Percentiles rank a stretch among this genome's conserved stretches.
Conservation (phyloP, 2,797 vertebrate species). For the Sebastes hubbsi region DNA sequence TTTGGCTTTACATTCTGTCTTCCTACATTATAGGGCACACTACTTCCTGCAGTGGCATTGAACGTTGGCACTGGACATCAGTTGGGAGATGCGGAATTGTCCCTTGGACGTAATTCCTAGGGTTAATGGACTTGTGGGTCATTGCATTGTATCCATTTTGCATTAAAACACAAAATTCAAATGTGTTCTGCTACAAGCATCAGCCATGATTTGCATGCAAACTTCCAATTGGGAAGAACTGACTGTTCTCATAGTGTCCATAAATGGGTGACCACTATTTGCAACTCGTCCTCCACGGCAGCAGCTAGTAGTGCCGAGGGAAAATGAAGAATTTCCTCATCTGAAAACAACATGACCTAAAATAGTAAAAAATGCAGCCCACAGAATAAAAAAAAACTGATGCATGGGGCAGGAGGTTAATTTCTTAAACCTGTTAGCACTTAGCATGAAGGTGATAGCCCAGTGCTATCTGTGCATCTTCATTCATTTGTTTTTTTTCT, state of each 20-base stretch:
- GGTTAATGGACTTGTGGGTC: neutral
- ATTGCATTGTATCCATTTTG: neutral
- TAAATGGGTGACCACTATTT: slow-evolving; percentile 31
- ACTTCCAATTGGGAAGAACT: slow-evolving; percentile 18
- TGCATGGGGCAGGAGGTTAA: neutral
- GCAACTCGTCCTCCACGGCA: slow-evolving; percentile 7
- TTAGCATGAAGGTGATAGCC: slow-evolving; percentile 13
- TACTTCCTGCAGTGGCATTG: neutral
- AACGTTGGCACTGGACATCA: neutral
- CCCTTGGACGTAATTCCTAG: neutral
- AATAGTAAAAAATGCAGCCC: neutral
- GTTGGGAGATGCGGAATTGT: neutral
- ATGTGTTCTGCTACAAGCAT: slow-evolving; percentile 7
- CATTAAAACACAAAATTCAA: neutral
- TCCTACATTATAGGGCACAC: too few relatives aligned
- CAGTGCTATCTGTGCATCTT: slow-evolving; percentile 20
- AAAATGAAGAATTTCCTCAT: slow-evolving; percentile 8
- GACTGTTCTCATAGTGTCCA: neutral
- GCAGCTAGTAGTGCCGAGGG: neutral
- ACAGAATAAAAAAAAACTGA: neutral
- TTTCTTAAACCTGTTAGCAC: slow-evolving; percentile 1
- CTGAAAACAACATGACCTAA: neutral
- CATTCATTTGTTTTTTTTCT: neutral
- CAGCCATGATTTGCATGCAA: slow-evolving; percentile 6
- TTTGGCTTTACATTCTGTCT: too few relatives aligned